Conservation (phyloP, 2,888 invertebrate genomes). For the Camptogramma bilineatum region DNA sequence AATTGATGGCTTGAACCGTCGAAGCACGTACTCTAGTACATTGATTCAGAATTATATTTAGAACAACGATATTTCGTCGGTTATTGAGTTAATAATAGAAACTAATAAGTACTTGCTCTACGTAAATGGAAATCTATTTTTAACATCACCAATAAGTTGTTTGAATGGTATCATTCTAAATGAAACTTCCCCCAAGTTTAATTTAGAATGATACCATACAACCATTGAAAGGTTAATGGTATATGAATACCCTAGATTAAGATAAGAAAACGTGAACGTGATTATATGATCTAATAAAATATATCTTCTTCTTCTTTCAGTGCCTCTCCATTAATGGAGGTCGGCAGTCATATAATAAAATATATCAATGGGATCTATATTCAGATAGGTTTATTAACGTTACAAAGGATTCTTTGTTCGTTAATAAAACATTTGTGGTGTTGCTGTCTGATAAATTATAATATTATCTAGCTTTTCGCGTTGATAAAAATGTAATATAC, state of each 20-base stretch:
- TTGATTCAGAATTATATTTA: slow-evolving; percentile 42
- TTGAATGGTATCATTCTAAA: slow-evolving; percentile 1
- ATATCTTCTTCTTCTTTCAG: too few relatives aligned
- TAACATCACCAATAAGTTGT: not conserved
- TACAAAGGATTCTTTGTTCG: not conserved
- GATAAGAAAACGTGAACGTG: not conserved
- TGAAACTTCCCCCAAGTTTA: too few relatives aligned
- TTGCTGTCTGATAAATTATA: not conserved
- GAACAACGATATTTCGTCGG: slow-evolving; percentile 23
- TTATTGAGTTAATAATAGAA: slow-evolving; percentile 35
- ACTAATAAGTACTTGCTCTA: not conserved
- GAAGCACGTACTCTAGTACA: slow-evolving; percentile 28
- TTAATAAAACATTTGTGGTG: not conserved
- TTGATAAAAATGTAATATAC: not conserved
- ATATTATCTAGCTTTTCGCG: not conserved
- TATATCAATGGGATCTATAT: not conserved
- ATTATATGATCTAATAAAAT: not conserved
- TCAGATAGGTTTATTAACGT: not conserved
- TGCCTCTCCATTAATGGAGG: too few relatives aligned
- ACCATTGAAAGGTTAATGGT: not conserved
- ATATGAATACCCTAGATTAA: not conserved
- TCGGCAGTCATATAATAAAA: too few relatives aligned
- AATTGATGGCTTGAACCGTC: slow-evolving; percentile 5
- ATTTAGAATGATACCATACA: too few relatives aligned
- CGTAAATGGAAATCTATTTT: not conserved